These are phyloP conservation scores for Orchestes rusci DNA, from an alignment of 2,888 invertebrate genomes.

Conservation along the genomic window DNA sequence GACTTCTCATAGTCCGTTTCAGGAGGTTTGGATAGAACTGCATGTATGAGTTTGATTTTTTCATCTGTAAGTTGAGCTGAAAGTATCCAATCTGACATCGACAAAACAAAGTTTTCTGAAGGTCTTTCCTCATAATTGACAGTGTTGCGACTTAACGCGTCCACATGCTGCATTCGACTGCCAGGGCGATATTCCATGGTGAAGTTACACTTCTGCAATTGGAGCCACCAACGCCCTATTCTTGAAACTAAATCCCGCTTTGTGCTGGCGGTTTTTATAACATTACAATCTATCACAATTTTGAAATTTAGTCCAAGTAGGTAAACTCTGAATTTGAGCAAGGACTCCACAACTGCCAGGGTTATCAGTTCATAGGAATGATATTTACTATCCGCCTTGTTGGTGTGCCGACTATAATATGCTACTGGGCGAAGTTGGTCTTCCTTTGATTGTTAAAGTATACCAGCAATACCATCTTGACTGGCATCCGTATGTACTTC, in stretches of 20 bases:
- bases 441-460: constrained; percentile 34
- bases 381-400: constrained; percentile 30
- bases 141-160: constrained; percentile 17
- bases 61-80: background rate
- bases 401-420: constrained; percentile 34
- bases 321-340: constrained; percentile 28
- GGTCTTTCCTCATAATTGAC: too few relatives aligned
- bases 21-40: too few relatives aligned
- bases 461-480: constrained; percentile 32
- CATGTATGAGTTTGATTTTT: too few relatives aligned
- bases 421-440: constrained; percentile 34
- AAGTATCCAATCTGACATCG: background rate
- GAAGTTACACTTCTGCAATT: constrained; percentile 19
- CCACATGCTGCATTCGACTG: constrained; percentile 19
- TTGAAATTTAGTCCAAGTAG: too few relatives aligned
- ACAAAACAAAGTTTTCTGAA: background rate
- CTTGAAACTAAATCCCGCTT: constrained; percentile 18
- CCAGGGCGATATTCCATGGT: constrained; percentile 21
- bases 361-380: constrained; percentile 34
- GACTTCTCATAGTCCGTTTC: background rate
- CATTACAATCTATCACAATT: too few relatives aligned
- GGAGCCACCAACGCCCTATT: constrained; percentile 21
- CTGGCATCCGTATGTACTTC: constrained; percentile 30
- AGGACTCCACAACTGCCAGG: constrained; percentile 27
- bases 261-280: constrained; percentile 4